Evolutionary conservation across 1,140 invertebrate species (phyloP).

Genomic region (Trinorchestia longiramus): DNA sequence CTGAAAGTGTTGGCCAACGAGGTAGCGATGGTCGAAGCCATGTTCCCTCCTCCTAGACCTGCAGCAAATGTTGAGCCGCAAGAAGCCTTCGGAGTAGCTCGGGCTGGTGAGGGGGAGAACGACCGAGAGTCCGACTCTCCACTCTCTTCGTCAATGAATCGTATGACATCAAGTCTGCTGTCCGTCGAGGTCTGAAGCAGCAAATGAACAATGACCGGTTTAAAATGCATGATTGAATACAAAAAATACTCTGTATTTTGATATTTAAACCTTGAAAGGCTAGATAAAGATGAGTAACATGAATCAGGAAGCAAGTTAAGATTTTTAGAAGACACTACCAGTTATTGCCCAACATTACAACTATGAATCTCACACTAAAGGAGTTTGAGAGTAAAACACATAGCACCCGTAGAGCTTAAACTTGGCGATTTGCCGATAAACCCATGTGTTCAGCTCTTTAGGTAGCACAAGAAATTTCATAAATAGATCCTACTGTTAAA

Average conservation of each 20-base stretch:
- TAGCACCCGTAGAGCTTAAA: no score
- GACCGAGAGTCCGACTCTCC: conserved; percentile 64
- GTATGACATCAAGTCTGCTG: conserved; percentile 68
- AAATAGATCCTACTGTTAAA: no score
- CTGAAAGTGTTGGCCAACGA: conserved; percentile 32
- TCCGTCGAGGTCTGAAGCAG: background rate
- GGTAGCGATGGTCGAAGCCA: conserved; percentile 13
- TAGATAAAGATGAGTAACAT: background rate
- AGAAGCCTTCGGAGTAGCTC: conserved; percentile 37
- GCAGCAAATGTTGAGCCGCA: conserved; percentile 41
- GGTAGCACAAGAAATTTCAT: no score
- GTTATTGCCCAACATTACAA: background rate
- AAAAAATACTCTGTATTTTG: background rate
- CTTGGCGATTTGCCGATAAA: no score
- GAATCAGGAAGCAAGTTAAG: background rate
- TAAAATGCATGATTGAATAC: background rate
- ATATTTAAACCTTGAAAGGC: background rate
- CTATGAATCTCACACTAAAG: no score
- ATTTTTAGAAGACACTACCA: background rate
- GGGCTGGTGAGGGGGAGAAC: conserved; percentile 63
- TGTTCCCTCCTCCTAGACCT: background rate
- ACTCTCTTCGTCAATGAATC: conserved; percentile 71
- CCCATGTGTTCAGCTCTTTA: no score
- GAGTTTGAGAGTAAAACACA: no score
- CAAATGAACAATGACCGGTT: background rate